These are phyloP conservation scores for Lepidurus apus DNA, from an alignment of 1,140 invertebrate species.

Conservation along the genomic window DNA sequence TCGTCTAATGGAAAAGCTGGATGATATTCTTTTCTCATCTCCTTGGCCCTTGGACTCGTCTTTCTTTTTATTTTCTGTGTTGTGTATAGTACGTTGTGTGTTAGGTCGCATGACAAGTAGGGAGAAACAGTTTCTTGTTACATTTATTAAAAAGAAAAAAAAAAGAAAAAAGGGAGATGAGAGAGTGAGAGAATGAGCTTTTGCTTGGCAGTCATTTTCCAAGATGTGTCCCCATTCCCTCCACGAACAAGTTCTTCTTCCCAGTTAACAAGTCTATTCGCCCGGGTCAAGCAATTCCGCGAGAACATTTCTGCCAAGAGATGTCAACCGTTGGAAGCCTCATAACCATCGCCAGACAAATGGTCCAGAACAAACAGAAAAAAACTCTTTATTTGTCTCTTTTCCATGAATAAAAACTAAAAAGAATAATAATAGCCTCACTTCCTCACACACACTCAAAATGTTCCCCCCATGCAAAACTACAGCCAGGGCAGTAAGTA, in stretches of 20 bases:
- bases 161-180: background rate
- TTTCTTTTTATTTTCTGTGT: background rate
- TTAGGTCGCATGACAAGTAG: background rate
- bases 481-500: too few species aligned
- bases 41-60: background rate
- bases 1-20: slow-evolving; percentile 15
- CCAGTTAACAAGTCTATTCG: slow-evolving; percentile 10
- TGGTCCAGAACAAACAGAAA: background rate
- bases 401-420: too few species aligned
- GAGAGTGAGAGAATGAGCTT: background rate
- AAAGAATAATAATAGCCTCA: background rate
- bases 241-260: background rate
- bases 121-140: background rate
- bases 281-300: background rate
- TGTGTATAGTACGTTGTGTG: background rate
- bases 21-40: slow-evolving; percentile 10
- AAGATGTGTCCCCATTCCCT: background rate
- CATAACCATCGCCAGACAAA: background rate
- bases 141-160: background rate
- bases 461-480: background rate
- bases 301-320: slow-evolving; percentile 9
- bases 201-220: background rate
- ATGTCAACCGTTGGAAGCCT: slow-evolving; percentile 10
- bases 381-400: background rate
- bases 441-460: background rate